Conservation (phyloP, 2,113 vertebrate genomes). For the Colinus virginianus region DNA sequence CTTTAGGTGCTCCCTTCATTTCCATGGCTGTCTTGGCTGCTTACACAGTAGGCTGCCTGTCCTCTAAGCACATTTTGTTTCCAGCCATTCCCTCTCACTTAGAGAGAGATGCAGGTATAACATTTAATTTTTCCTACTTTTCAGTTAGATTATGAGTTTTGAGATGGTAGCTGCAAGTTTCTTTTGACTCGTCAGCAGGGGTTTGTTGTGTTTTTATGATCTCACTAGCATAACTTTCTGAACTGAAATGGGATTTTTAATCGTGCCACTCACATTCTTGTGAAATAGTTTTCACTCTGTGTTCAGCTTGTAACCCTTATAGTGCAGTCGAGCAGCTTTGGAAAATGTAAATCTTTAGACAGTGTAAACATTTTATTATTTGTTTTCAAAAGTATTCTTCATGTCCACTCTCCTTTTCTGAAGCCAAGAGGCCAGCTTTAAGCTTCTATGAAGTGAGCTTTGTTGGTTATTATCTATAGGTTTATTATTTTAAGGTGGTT, state of each 20-base stretch:
- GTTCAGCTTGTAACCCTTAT: not conserved
- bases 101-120: not conserved
- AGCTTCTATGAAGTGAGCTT: not conserved
- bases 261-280: not conserved
- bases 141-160: not conserved
- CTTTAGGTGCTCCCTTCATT: not conserved
- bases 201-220: not conserved
- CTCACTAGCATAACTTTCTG: not conserved
- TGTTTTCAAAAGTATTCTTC: not conserved
- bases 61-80: not conserved
- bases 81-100: not conserved
- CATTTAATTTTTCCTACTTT: not conserved
- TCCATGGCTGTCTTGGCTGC: not conserved
- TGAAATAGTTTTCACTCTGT: not conserved
- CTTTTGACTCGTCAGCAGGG: not conserved
- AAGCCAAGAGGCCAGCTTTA: not conserved
- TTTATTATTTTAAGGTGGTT: not conserved
- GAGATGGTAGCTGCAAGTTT: not conserved
- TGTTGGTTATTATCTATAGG: not conserved
- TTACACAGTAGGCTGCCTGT: not conserved
- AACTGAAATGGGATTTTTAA: not conserved
- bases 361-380: not conserved
- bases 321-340: not conserved
- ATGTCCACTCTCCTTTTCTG: not conserved
- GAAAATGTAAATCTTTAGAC: not conserved